These are phyloP conservation scores for Amia ocellicauda DNA, from an alignment of 2,113 vertebrate genomes.

Conservation along the genomic window DNA sequence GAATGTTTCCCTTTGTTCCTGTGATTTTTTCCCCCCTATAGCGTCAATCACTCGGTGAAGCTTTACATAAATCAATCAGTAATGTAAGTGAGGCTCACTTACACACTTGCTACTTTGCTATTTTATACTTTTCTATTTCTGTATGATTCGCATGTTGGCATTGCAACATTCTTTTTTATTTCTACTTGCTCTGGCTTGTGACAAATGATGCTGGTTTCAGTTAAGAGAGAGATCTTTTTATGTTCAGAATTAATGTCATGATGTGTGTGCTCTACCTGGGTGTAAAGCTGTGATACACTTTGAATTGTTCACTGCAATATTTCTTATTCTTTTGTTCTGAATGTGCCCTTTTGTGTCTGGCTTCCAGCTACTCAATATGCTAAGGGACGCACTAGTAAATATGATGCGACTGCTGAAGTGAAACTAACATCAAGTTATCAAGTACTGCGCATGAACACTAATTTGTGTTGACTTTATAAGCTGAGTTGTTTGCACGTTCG, in stretches of 20 bases:
- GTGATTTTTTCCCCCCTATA: slow-evolving; percentile 71
- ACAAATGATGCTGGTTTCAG: slow-evolving; percentile 19
- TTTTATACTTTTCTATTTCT: slow-evolving; percentile 30
- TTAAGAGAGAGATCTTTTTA: background rate
- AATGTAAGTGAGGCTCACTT: slow-evolving; percentile 78
- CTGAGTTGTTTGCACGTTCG: slow-evolving; percentile 25
- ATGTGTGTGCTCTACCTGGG: background rate
- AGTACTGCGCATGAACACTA: slow-evolving; percentile 21
- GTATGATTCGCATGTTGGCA: slow-evolving; percentile 62
- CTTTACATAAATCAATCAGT: slow-evolving; percentile 86
- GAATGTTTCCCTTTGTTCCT: slow-evolving; percentile 73
- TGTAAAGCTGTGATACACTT: too few relatives aligned
- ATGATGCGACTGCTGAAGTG: background rate
- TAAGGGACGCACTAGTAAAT: background rate
- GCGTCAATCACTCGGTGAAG: slow-evolving; percentile 82
- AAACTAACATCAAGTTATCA: slow-evolving; percentile 16
- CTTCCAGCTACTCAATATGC: slow-evolving; percentile 5
- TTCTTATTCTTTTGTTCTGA: background rate
- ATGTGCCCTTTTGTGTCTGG: background rate
- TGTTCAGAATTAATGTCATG: slow-evolving; percentile 5
- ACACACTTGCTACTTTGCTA: slow-evolving; percentile 39
- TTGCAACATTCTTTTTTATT: slow-evolving; percentile 40
- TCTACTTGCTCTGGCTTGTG: slow-evolving; percentile 35
- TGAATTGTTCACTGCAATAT: background rate
- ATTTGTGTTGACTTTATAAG: slow-evolving; percentile 17